Conservation (phyloP, 2,113 vertebrate genomes). For the Mirza zaza region DNA sequence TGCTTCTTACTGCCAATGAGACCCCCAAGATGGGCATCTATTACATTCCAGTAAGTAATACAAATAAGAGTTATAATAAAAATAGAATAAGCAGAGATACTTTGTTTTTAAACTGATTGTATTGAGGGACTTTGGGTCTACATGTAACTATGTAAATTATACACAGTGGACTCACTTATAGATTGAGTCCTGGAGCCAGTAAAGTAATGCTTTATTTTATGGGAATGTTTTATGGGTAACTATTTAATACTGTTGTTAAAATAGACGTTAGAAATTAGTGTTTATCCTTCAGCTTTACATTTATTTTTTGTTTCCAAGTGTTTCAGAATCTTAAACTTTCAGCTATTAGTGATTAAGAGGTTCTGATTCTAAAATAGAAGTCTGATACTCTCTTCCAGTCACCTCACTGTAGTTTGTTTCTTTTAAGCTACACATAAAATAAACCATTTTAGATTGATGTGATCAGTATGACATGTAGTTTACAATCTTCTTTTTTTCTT, state of each 20-base stretch:
- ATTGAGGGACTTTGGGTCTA: neutral
- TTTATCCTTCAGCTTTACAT: neutral
- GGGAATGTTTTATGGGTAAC: neutral
- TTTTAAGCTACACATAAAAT: neutral
- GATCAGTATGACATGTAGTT: neutral
- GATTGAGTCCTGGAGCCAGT: neutral
- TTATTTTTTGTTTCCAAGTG: constrained; percentile 9
- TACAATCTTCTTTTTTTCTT: neutral
- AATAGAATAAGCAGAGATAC: neutral
- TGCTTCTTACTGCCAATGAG: constrained; percentile 98
- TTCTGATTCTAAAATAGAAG: neutral
- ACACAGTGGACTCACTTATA: neutral
- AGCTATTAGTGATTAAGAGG: neutral
- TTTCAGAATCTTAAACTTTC: constrained; percentile 42
- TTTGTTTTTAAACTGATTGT: constrained; percentile 36
- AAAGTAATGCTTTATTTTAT: fast-evolving
- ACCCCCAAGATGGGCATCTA: constrained; percentile 98
- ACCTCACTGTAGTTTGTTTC: neutral
- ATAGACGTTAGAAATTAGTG: neutral
- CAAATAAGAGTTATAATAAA: neutral
- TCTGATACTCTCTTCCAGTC: fast-evolving
- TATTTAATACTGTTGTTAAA: neutral
- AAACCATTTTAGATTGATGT: fast-evolving
- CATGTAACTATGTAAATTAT: neutral
- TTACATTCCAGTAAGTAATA: constrained; percentile 95